Evolutionary conservation across 2,797 vertebrate species (phyloP), one percentile per base, ranked within the genome.

Genomic region (Cercopithecus petaurista): DNA sequence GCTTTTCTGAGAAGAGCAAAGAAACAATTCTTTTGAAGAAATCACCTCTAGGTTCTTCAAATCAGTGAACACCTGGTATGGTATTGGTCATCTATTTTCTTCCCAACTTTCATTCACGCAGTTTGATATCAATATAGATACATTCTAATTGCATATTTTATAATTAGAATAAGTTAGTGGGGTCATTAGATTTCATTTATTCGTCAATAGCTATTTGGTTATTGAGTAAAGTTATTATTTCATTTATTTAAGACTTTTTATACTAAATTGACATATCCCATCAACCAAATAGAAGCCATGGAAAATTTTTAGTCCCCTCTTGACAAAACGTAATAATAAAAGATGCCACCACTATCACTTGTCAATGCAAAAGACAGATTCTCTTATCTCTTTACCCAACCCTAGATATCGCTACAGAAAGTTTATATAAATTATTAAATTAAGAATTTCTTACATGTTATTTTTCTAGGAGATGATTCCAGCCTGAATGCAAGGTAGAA

Each of bases 131-230:
- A 88, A 36, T 30, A 57, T 17, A 67, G 57, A 88, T 5, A 50
- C 1, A 79, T 79, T 79, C 19, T 79, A 85, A 91, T 14, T 59
- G 15, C 0, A 21, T 24, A 46, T 46, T 52, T 95, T 82, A 76
- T 86, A 55, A 85, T 80, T 85, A 52, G 73, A 73, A 41, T 72
- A 89, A 76, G 15, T 89, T 85, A 89, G 19, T 84, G 14, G 21
- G 67, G 88, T 91, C 46, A 73, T 82, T 93, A 81, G 12, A 96
- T 76, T 67, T 90, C 57, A 92, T 61, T 30, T 85, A 55, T 89
- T 87, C 87, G 30, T n/a, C 67, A 89, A 75, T 46, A 73, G 55
- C 26, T 84, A 92, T 89, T 76, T 90, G 19, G 19, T 41, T 86
- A 77, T 9, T 83, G 55, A 76, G 46, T 46, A 50, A 39, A 87